phyloP scores from a whole-genome alignment of 2,797 vertebrate species.

The Muraenolepis orangiensis region DNA sequence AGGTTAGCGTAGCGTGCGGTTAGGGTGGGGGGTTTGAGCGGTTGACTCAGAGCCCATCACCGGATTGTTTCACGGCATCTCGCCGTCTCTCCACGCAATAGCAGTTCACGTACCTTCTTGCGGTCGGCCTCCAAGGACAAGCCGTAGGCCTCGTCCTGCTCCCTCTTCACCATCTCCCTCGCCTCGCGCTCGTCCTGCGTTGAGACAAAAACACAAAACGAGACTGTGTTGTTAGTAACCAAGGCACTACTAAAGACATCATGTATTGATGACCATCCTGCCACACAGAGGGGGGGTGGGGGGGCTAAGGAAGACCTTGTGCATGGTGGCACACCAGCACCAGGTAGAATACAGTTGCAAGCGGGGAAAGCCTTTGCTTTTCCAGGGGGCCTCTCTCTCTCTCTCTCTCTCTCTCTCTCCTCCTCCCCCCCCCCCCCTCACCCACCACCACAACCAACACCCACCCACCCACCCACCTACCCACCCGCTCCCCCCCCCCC shows the following conservation, averaged over 20 bases:
- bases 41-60: no score
- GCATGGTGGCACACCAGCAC: slow-evolving; percentile 64
- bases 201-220: background rate
- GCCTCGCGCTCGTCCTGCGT: slow-evolving; percentile 95
- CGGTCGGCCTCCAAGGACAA: slow-evolving; percentile 96
- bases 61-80: no score
- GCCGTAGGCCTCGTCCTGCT: slow-evolving; percentile 97
- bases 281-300: no score
- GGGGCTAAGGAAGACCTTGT: slow-evolving; percentile 44
- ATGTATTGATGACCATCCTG: slow-evolving; percentile 35
- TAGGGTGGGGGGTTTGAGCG: no score
- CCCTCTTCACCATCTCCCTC: slow-evolving; percentile 95
- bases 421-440: slow-evolving; percentile 47
- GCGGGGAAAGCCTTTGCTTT: slow-evolving; percentile 62
- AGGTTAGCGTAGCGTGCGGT: no score
- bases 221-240: slow-evolving; percentile 40
- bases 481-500: slow-evolving; percentile 48
- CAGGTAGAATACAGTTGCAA: slow-evolving; percentile 72
- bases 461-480: slow-evolving; percentile 40
- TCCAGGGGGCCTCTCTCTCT: slow-evolving; percentile 56
- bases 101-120: slow-evolving; percentile 86
- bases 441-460: slow-evolving; percentile 39
- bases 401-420: no score
- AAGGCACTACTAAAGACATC: slow-evolving; percentile 37
- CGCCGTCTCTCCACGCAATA: no score